Evolutionary conservation across 2,113 vertebrate species (phyloP), one percentile per base, ranked within the genome.

Genomic region (Lycaon pictus): DNA sequence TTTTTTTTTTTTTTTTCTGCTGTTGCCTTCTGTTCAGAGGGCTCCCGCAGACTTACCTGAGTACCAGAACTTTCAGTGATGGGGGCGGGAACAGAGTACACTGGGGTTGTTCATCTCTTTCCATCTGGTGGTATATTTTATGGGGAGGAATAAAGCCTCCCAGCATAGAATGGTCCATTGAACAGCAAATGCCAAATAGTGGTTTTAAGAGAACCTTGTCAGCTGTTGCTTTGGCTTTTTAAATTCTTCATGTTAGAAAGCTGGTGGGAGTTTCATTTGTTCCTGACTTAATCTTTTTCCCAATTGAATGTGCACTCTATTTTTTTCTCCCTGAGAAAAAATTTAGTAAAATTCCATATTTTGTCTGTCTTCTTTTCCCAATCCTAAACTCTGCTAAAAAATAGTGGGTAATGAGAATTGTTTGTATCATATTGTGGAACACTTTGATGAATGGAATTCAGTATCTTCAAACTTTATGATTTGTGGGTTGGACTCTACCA

Each of bases 191-290:
- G 89, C 55, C 83, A 76, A 92, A 58, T 5, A 22, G 53, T 35
- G 11, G 43, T 76, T 97, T 95, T 87, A 84, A 88, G 83, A 62
- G 96, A 60, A 29, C 1, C 0, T 0, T 0, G 13, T 67, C 55
- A 81, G 80, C 97, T 95, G 48, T 76, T 22, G 84, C 97, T 97
- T 91, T 69, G 92, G 1, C 86, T 96, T 63, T 96, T 97, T 79
- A 11, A 48, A 91, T 53, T 79, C 85, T 93, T 93, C 60, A 2
- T 89, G 0, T 63, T 84, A 72, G 93, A 95, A 74, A 53, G 60
- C 25, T 12, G 0, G 0, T 11, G 13, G 48, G 53, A 15, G 35
- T 65, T 74, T 74, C 83, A 83, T 96, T 60, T 43, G 83, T 7
- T 96, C 37, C n/a, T 93, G 29, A n/a, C 94, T 88, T 94, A 67